phyloP scores from a whole-genome alignment of 2,888 invertebrate species.

The Drosophila pullipes region DNA sequence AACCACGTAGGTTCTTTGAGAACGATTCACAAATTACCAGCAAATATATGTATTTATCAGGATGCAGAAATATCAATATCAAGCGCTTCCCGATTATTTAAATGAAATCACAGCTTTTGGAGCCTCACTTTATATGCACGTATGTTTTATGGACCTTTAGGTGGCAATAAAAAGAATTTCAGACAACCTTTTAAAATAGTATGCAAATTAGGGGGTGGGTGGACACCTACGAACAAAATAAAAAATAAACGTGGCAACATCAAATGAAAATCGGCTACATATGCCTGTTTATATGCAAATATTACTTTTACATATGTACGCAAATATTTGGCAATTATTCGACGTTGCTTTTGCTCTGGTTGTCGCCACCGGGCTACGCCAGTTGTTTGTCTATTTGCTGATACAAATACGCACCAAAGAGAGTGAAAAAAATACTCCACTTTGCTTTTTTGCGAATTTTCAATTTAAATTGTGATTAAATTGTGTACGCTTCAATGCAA shows the following conservation, averaged over 20 bases:
- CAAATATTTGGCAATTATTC: slow-evolving; percentile 79
- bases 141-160: slow-evolving; percentile 33
- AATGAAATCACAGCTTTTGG: slow-evolving; percentile 56
- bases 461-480: slow-evolving; percentile 77
- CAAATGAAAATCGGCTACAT: slow-evolving; percentile 71
- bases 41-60: not conserved
- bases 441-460: slow-evolving; percentile 54
- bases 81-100: slow-evolving; percentile 11
- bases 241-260: slow-evolving; percentile 47
- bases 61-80: not conserved
- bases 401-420: slow-evolving; percentile 45
- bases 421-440: slow-evolving; percentile 16
- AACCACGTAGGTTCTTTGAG: not conserved
- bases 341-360: slow-evolving; percentile 27
- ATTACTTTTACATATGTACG: slow-evolving; percentile 71
- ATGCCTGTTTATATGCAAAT: slow-evolving; percentile 79
- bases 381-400: slow-evolving; percentile 70
- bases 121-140: slow-evolving; percentile 12
- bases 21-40: not conserved
- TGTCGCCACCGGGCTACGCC: slow-evolving; percentile 25
- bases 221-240: slow-evolving; percentile 32
- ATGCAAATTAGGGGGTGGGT: slow-evolving; percentile 63
- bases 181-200: slow-evolving; percentile 54
- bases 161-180: slow-evolving; percentile 31
- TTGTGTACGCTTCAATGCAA: slow-evolving; percentile 60